Evolutionary conservation across 2,888 invertebrate species (phyloP), one percentile per base, ranked within the genome.

Genomic region (Cheilosia vernalis): DNA sequence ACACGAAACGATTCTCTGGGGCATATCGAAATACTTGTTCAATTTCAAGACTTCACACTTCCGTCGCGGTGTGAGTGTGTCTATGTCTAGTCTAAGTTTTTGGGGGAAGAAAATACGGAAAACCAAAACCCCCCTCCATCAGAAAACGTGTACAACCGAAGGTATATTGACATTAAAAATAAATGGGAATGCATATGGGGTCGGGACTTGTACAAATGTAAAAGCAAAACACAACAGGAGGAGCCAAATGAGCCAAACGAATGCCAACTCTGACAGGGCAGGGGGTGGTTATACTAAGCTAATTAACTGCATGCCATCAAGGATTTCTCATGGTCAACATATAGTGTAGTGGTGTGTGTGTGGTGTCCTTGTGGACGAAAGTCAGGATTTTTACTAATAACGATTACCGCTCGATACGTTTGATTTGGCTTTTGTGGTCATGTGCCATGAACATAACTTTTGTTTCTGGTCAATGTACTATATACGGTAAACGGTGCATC

Each of bases 341-440:
- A n/a, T 47, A 6, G 27, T 56, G 30, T 19, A 53, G 37, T 24
- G 27, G 27, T 27, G 27, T 24, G 51, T 15, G 24, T 19, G 49
- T 73, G 55, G 58, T 69, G 67, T 73, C 69, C 49, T 67, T 77
- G 30, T 42, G 51, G 69, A 64, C 56, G 66, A 51, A 69, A 49
- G 66, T 67, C 53, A 80, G 72, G 76, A 85, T 80, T 85, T 81
- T 72, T 81, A 67, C 80, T 80, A 85, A 85, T 82, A 85, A 81
- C 80, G 85, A 67, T 85, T 72, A 85, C 72, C 66, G 60, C 58
- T 81, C 85, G 85, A 85, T 85, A 85, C 80, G 85, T 85, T 85
- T 81, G 81, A 85, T 85, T 85, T 77, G 85, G 85, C 66, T 85
- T 72, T 67, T 81, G 85, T 56, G 85, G 85, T 85, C 76, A 81